Conservation (phyloP, 2,113 vertebrate species). For the Scytalopus superciliaris region DNA sequence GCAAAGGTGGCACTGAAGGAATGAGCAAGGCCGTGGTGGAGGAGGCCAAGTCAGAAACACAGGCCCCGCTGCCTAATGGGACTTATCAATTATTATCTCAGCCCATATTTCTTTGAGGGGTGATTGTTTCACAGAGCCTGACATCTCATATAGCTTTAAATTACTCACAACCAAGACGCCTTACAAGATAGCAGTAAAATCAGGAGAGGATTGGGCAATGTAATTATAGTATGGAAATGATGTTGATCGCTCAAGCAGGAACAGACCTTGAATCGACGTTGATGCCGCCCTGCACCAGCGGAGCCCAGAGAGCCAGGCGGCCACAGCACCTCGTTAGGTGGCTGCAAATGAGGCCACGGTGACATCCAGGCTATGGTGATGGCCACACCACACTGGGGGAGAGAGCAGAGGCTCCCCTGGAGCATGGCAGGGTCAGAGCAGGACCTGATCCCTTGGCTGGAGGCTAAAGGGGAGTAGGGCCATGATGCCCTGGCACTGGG, state of each 20-base stretch:
- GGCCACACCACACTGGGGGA: background rate
- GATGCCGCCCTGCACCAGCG: background rate
- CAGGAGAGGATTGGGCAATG: slow-evolving; percentile 89
- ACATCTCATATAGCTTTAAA: slow-evolving; percentile 88
- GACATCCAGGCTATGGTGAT: background rate
- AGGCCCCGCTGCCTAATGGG: slow-evolving; percentile 79
- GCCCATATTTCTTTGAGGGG: slow-evolving; percentile 84
- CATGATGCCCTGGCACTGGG: background rate
- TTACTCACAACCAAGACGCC: slow-evolving; percentile 83
- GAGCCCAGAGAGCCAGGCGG: background rate
- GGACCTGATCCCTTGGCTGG: rapidly evolving
- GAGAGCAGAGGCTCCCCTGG: too few relatives aligned
- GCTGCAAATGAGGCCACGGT: background rate
- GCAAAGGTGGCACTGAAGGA: background rate
- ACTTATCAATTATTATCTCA: slow-evolving; percentile 87
- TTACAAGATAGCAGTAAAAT: slow-evolving; percentile 86
- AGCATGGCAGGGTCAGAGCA: rapidly evolving
- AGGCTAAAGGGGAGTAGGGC: background rate
- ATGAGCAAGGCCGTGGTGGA: slow-evolving; percentile 60
- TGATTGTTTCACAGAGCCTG: slow-evolving; percentile 87
- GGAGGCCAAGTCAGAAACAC: slow-evolving; percentile 70
- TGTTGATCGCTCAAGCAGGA: slow-evolving; percentile 87
- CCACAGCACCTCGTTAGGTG: background rate
- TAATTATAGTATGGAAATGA: slow-evolving; percentile 97
- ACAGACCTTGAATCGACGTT: slow-evolving; percentile 81